Conservation (phyloP, 1,140 invertebrate species). For the Bombus cullumanus region DNA sequence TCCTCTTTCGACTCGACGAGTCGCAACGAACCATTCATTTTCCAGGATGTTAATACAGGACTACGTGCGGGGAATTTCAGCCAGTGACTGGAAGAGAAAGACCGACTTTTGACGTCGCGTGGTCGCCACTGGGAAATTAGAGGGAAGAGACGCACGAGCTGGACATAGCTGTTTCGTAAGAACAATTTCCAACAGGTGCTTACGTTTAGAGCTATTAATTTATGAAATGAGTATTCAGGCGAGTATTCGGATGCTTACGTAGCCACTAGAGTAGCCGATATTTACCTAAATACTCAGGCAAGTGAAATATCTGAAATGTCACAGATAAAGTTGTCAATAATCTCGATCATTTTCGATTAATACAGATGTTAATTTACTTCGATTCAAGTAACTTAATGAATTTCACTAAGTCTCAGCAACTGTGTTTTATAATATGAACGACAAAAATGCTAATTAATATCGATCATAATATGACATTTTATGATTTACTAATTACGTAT, state of each 20-base stretch:
- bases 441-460: too few relatives aligned
- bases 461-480: too few relatives aligned
- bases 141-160: conserved; percentile 11
- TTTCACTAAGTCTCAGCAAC: too few relatives aligned
- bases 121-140: conserved; percentile 44
- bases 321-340: not conserved
- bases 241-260: not conserved
- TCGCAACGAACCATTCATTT: conserved; percentile 56
- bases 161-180: conserved; percentile 19
- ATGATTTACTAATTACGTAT: too few relatives aligned
- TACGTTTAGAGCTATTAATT: conserved; percentile 14
- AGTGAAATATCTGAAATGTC: too few relatives aligned
- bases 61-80: not conserved
- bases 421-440: too few relatives aligned
- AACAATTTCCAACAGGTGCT: conserved; percentile 61
- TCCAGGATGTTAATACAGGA: conserved; percentile 44
- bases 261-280: not conserved
- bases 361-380: too few relatives aligned
- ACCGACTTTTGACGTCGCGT: conserved; percentile 21
- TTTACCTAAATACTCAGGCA: not conserved
- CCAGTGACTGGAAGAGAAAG: conserved; percentile 8
- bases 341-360: not conserved
- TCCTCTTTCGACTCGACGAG: conserved; percentile 20
- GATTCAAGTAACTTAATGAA: too few relatives aligned
- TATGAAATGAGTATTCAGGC: not conserved